Base-by-base conservation (phyloP, 2,113 vertebrate genomes). In the Eurystomus gularis region DNA sequence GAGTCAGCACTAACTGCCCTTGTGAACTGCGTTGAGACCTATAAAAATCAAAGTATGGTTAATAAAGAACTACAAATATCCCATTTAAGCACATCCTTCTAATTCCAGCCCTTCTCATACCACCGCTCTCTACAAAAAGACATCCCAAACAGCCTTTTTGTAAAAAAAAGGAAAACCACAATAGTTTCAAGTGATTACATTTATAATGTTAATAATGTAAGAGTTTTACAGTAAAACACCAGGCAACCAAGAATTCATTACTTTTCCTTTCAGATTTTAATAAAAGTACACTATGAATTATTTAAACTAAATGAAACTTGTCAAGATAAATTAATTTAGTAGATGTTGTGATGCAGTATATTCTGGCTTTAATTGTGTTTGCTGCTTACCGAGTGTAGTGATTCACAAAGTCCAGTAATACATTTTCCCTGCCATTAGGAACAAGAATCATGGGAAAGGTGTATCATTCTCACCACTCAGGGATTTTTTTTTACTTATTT, bases 151-250 rank as follows among this genome's bases (percentile, higher is more conserved):
- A 24, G 39, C 23, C 57, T 68, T 69, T 60, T 37, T 48, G 19
- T 3, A 20, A 33, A 25, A 35, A 2, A 44, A 25, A 58, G 26
- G 51, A 76, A 39, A 33, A n/a, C 33, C 66, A 2, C 49, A 86
- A 49, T 12, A 7, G 31, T 91, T 96, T 95, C 88, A 91, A 97
- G 88, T 97, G 92, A 96, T 95, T 96, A 96, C 88, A 92, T 97
- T 96, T 97, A 89, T 92, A 93, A 94, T 94, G 92, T 96, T 82
- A 96, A 96, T 94, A 96, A 96, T 94, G 88, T n/a, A 96, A 79
- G 82, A 93, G 57, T 76, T 91, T 89, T 94, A 86, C 70, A 82
- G 91, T 91, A 96, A 94, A 77, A 94, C 23, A 49, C 37, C 11
- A 31, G 16, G 44, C 72, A 86, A 84, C 86, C 57, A 90, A 93